Base-by-base conservation (phyloP, 2,888 invertebrate species). In the Zygogramma bicolorata region DNA sequence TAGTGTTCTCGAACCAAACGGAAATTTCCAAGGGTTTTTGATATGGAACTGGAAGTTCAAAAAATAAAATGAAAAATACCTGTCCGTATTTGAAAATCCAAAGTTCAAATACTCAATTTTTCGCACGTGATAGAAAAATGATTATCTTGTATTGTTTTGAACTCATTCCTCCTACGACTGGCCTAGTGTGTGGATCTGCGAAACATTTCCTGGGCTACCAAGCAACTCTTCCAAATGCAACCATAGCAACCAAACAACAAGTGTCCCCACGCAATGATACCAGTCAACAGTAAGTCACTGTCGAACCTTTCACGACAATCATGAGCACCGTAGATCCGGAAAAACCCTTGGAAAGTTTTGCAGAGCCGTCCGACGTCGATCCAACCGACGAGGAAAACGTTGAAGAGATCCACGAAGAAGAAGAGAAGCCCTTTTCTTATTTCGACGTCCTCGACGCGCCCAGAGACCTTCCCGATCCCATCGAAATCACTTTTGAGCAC, bases 401-500 rank as follows among this genome's bases (percentile, higher is more conserved):
- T 10, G 46, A 46, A 18, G 10, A 18, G 7, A 10, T 46, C 1
- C 20, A 20, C 20, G 76, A 74, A 46, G 66, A 81, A 70, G 80
- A 76, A 18, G 82, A 81, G 40, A 81, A 82, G 68, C 81, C 81
- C 22, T 76, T 85, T 57, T 85, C 86, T 0, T 83, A 85, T 63
- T 83, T 86, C 73, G 84, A 84, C 46, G 79, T 83, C 6, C 73
- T 87, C 67, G 86, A 87, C 74, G 82, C 80, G 0, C 85, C 85
- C 2, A 81, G 85, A 22, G 77, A 81, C 7, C 78, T 86, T 4
- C 83, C 81, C 5, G 82, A 83, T 31, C 86, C 86, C 0, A 74
- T 84, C 0, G 80, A 83, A 38, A 82, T 91, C 61, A 90, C 89
- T 0, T 80, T 88, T 68, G 87, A 89, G 57, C 88, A 89, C n/a